These are phyloP conservation scores for Apoderus coryli DNA, from an alignment of 2,888 invertebrate genomes.

Conservation along the genomic window DNA sequence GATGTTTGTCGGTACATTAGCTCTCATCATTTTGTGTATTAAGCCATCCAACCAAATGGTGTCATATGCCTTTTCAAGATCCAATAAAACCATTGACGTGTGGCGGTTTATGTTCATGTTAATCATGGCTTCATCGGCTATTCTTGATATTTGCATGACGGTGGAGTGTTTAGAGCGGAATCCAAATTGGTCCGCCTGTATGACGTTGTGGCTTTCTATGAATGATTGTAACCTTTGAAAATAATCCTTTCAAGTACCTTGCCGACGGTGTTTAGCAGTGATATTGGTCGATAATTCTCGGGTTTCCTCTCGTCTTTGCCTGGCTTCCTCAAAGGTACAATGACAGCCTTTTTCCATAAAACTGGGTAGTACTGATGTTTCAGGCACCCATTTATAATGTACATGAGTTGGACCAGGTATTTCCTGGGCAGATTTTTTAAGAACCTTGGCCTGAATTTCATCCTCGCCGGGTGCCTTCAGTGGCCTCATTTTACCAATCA, in stretches of 20 bases:
- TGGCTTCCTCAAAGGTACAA: constrained; percentile 1
- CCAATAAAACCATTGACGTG: neutral
- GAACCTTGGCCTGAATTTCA: neutral
- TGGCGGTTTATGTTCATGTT: neutral
- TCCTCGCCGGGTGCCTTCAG: neutral
- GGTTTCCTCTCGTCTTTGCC: neutral
- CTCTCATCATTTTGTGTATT: neutral
- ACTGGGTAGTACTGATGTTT: neutral
- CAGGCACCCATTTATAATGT: neutral
- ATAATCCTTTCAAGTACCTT: constrained; percentile 1
- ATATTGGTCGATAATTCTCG: neutral
- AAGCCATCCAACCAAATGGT: neutral
- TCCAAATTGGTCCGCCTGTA: neutral
- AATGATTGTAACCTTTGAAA: neutral
- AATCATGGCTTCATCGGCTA: neutral
- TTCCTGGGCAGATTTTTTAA: neutral
- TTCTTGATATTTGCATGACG: neutral
- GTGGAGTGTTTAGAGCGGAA: neutral
- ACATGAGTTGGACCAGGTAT: neutral
- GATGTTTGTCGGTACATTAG: neutral
- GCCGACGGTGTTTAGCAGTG: neutral
- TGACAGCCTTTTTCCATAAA: neutral
- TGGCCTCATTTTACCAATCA: neutral
- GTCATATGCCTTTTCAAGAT: constrained; percentile 1
- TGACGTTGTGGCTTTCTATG: neutral